Base-by-base conservation (phyloP, 2,797 vertebrate genomes). In the Phataginus tricuspis region DNA sequence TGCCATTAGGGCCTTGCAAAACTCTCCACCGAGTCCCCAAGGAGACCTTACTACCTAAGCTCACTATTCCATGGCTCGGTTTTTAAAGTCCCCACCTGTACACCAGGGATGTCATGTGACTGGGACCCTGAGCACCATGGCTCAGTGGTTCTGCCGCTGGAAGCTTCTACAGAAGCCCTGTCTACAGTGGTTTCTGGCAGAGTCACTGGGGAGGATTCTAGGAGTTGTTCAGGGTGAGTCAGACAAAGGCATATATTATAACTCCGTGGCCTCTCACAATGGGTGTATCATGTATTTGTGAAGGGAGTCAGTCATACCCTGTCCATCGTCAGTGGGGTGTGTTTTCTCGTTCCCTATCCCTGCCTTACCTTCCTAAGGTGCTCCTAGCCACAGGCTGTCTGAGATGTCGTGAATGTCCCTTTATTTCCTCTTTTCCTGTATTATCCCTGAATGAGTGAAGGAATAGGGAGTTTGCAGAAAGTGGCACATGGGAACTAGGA, bases 391-490 rank as follows among this genome's bases (percentile, higher is more conserved):
- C 4, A 37, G 37, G 3, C 15, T 78, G 0, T 71, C 39, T 69
- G 25, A 18, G 3, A 55, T 68, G 10, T 4, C 31, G 51, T 29
- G 34, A 55, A 66, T 42, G 9, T 5, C 37, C 64, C 37, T 53
- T 19, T n/a, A 15, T 86, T 19, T 75, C 19, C 37, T 64, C 14
- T 69, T 78, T 90, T 59, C 53, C 34, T 61, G 14, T 27, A 1
- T 55, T 42, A 29, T 66, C 31, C 74, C 11, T 84, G 45, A 66
- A 34, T 13, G 15, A 83, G 66, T 68, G 49, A 95, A 64, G 21
- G 12, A 68, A 74, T 61, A 27, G 12, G 51, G 57, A 13, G 6
- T 88, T 78, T 91, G 7, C 27, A 85, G 27, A 87, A 94, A 89
- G 59, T 85, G n/a, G 16, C 11, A 6, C 31, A 49, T 19, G 16